A percentile compares a stretch with the other conserved stretches of the same genome.
phyloP scores from a whole-genome alignment of 2,888 invertebrate species.

The Machimus rusticus region DNA sequence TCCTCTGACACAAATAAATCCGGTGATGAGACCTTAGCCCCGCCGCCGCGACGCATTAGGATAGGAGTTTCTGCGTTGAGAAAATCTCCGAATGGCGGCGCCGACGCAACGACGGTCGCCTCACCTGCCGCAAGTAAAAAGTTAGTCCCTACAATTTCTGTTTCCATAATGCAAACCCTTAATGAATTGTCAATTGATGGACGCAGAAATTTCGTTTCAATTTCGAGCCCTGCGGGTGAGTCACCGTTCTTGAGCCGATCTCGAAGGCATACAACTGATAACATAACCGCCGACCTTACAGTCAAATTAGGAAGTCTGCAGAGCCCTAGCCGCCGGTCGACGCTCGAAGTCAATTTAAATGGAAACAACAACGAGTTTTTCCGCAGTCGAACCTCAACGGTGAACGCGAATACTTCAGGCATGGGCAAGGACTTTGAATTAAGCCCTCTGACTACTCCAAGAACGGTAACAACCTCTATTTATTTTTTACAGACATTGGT shows the following conservation, averaged over 20 bases:
- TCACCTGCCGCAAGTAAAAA: constrained; percentile 49
- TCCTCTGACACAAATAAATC: constrained; percentile 39
- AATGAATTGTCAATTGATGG: constrained; percentile 54
- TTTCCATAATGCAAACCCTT: constrained; percentile 60
- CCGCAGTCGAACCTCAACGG: constrained; percentile 52
- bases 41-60: constrained; percentile 32
- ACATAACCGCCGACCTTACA: constrained; percentile 34
- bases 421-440: constrained; percentile 50
- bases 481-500: neutral
- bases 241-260: neutral
- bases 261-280: constrained; percentile 29
- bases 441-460: constrained; percentile 56
- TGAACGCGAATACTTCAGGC: constrained; percentile 50
- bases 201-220: constrained; percentile 47
- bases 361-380: constrained; percentile 11
- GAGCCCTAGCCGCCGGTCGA: constrained; percentile 1
- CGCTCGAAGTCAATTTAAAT: constrained; percentile 14
- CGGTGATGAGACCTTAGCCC: neutral
- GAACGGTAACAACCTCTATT: constrained; percentile 53
- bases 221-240: constrained; percentile 47
- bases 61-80: constrained; percentile 39
- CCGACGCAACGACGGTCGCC: neutral
- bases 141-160: constrained; percentile 55
- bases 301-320: neutral
- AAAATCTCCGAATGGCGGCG: constrained; percentile 10